Percentiles rank a stretch among this genome's conserved stretches.
phyloP scores from a whole-genome alignment of 2,888 invertebrate genomes.

The Rutpela maculata region DNA sequence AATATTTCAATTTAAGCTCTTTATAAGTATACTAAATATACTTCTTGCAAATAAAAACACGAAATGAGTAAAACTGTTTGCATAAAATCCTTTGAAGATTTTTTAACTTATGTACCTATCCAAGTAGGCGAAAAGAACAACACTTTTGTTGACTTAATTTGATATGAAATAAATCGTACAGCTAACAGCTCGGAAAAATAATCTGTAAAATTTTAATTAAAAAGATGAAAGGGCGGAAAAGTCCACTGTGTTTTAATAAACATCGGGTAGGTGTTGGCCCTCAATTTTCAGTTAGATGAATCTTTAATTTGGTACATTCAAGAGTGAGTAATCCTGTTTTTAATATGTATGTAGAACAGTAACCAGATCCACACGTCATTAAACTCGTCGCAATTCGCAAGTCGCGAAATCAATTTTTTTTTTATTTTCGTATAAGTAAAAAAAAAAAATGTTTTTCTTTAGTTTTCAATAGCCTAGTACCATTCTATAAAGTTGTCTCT shows the following conservation, averaged over 20 bases:
- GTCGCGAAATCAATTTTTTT: no score
- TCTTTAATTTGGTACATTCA: no score
- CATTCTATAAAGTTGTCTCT: no score
- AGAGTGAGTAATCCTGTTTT: no score
- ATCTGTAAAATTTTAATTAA: not conserved
- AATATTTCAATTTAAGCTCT: not conserved
- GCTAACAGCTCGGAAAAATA: not conserved
- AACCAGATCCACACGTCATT: no score
- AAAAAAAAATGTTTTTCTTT: no score
- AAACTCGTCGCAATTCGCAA: no score
- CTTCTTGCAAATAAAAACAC: not conserved
- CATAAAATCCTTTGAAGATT: not conserved
- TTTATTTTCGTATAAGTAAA: no score
- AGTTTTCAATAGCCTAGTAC: no score
- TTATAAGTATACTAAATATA: slow-evolving; percentile 2
- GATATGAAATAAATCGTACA: not conserved
- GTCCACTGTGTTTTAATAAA: not conserved
- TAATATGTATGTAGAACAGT: no score
- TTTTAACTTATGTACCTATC: not conserved
- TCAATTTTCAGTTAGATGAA: no score
- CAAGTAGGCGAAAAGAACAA: not conserved
- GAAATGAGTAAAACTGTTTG: not conserved
- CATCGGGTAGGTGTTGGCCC: not conserved
- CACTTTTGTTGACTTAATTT: slow-evolving; percentile 3
- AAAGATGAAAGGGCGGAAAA: not conserved